Evolutionary conservation across 2,113 vertebrate genomes (phyloP).

Genomic region (Engystomops pustulosus): DNA sequence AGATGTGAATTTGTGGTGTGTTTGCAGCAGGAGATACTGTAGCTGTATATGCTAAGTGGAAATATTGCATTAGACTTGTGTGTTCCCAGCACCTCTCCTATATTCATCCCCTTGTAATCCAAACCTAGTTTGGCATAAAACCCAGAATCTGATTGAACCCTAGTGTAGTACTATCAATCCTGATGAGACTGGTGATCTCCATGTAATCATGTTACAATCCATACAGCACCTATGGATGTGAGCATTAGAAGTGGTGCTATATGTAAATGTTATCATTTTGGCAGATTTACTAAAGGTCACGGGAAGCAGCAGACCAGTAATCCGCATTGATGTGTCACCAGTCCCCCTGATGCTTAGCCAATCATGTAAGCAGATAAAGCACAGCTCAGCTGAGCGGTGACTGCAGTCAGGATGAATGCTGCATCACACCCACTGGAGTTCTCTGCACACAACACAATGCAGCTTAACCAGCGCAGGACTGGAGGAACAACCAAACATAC

Average conservation of each 20-base stretch:
- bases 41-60: too few relatives aligned
- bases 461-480: conserved; percentile 5
- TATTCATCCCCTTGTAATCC: too few relatives aligned
- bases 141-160: too few relatives aligned
- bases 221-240: background rate
- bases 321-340: conserved; percentile 47
- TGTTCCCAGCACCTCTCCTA: too few relatives aligned
- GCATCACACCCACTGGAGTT: conserved; percentile 23
- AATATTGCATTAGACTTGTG: too few relatives aligned
- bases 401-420: conserved; percentile 28
- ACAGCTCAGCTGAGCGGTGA: conserved; percentile 28
- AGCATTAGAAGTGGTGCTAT: background rate
- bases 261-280: background rate
- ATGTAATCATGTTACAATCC: background rate
- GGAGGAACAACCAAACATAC: too few relatives aligned
- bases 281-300: conserved; percentile 31
- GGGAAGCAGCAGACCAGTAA: conserved; percentile 34
- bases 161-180: background rate
- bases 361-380: conserved; percentile 32
- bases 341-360: conserved; percentile 25
- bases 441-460: background rate
- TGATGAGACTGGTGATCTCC: background rate
- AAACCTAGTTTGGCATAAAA: too few relatives aligned
- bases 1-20: too few relatives aligned
- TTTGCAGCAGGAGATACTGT: too few relatives aligned